phyloP scores from a whole-genome alignment of 2,797 vertebrate species.

The Pelochelys cantorii region DNA sequence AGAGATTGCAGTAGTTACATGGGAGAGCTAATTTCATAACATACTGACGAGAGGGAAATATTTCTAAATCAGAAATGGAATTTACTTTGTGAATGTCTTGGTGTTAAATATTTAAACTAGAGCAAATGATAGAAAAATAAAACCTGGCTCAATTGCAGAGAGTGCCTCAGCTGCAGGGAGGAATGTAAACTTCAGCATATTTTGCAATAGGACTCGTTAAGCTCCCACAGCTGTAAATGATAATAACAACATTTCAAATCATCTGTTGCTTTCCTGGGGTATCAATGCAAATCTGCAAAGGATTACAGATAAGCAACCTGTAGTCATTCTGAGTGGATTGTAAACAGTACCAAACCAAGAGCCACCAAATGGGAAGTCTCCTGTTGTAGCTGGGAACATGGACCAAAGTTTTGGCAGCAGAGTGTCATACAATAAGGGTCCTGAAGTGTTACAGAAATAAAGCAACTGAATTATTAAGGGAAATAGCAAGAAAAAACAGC shows the following conservation, averaged over 20 bases:
- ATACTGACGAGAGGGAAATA: background rate
- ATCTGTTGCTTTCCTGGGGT: accelerated
- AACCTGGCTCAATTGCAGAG: background rate
- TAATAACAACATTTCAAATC: accelerated
- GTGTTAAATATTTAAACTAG: background rate
- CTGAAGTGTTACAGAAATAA: background rate
- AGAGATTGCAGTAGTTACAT: too few species aligned
- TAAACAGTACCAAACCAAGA: background rate
- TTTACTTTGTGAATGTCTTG: background rate
- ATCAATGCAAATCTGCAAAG: background rate
- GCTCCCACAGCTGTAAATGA: accelerated
- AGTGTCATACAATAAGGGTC: background rate
- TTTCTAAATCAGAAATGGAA: background rate
- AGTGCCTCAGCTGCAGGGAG: background rate
- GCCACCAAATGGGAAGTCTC: background rate
- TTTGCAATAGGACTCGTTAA: accelerated
- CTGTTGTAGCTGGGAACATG: background rate
- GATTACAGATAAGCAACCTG: background rate
- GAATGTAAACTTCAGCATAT: background rate
- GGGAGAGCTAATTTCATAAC: background rate
- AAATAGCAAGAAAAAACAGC: background rate
- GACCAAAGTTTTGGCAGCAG: constrained; percentile 6
- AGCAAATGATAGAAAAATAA: background rate
- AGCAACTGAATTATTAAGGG: background rate
- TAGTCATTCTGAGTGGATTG: background rate